Conservation (phyloP, 2,888 invertebrate species). For the Pherbina coryleti region DNA sequence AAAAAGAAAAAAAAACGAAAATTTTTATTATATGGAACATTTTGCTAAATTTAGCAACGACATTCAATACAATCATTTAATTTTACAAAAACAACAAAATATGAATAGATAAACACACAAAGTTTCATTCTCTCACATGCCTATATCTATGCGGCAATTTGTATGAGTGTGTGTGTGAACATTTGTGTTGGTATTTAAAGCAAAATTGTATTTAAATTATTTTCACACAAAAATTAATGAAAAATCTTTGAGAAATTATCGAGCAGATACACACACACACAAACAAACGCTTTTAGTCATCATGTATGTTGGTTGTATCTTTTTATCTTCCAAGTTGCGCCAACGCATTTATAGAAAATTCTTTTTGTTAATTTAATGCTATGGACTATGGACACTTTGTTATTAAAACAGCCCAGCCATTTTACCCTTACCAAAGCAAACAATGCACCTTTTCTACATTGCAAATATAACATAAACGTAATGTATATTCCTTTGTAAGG, state of each 20-base stretch:
- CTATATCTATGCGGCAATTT: background rate
- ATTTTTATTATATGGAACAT: constrained; percentile 40
- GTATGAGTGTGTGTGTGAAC: constrained; percentile 13
- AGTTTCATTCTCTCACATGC: constrained; percentile 6
- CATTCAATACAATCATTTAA: constrained; percentile 46
- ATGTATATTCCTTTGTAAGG: too few species aligned
- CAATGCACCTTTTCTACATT: too few species aligned
- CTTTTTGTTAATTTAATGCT: background rate
- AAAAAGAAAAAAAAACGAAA: background rate
- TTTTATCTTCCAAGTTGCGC: background rate
- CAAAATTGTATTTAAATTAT: background rate
- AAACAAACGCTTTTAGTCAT: background rate
- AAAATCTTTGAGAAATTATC: constrained; percentile 12
- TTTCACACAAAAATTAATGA: constrained; percentile 21
- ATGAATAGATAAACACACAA: constrained; percentile 18
- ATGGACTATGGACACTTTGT: background rate
- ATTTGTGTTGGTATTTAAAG: too few species aligned
- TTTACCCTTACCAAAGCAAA: too few species aligned
- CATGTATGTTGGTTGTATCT: background rate
- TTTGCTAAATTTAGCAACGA: constrained; percentile 49
- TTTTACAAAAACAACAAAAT: constrained; percentile 38
- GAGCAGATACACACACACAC: constrained; percentile 5
- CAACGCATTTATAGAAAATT: background rate
- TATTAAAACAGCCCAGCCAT: too few species aligned
- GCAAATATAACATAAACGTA: too few species aligned